Conservation (phyloP, 2,888 invertebrate species). For the Lepas anatifera region DNA sequence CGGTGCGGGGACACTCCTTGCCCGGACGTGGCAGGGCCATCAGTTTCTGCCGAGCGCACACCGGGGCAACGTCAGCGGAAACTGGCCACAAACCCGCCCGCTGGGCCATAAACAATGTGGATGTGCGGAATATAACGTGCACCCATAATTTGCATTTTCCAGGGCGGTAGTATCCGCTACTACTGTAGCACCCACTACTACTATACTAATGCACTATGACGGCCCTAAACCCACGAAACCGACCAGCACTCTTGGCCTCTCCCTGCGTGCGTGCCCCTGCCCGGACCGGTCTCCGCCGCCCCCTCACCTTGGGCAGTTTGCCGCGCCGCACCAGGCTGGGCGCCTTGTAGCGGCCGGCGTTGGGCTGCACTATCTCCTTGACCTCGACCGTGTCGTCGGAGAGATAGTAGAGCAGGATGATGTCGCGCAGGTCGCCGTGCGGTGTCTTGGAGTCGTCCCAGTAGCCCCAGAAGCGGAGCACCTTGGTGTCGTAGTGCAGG, state of each 20-base stretch:
- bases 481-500: conserved; percentile 59
- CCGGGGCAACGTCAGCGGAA: no score
- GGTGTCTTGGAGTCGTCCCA: conserved; percentile 76
- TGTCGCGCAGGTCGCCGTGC: conserved; percentile 60
- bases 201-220: no score
- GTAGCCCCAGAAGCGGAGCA: conserved; percentile 65
- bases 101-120: no score
- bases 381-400: conserved; percentile 83
- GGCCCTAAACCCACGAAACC: no score
- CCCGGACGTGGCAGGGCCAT: conserved; percentile 22
- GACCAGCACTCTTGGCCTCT: no score
- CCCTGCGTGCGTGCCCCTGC: no score
- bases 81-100: no score
- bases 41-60: conserved; percentile 14
- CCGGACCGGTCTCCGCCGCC: not conserved
- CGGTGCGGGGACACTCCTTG: conserved; percentile 34
- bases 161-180: no score
- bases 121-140: no score
- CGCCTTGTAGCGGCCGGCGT: conserved; percentile 56
- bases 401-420: conserved; percentile 75
- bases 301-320: conserved; percentile 58
- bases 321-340: conserved; percentile 59
- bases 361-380: conserved; percentile 54
- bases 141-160: no score
- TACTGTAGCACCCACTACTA: no score